Percentiles rank a stretch among this genome's conserved stretches.
Conservation (phyloP, 2,113 vertebrate species). For the Nestor notabilis region DNA sequence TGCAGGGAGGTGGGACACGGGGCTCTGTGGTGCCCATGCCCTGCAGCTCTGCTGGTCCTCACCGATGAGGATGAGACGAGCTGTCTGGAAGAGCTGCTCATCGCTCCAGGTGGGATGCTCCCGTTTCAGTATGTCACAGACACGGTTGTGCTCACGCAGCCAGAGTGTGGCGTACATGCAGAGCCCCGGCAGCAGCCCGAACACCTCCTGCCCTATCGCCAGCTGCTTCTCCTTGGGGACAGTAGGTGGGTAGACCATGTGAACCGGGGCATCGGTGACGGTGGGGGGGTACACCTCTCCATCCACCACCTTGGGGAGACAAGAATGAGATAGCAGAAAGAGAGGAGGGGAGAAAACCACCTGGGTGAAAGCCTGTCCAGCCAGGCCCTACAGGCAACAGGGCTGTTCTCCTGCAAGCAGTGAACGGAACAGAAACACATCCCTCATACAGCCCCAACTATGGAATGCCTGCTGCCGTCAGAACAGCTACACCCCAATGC, state of each 20-base stretch:
- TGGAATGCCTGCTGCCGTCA: fast-evolving
- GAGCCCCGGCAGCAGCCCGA: constrained; percentile 89
- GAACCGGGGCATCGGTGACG: constrained; percentile 72
- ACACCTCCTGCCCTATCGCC: constrained; percentile 90
- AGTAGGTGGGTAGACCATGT: constrained; percentile 85
- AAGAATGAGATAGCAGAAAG: not conserved
- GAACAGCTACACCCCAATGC: not conserved
- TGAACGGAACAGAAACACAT: not conserved
- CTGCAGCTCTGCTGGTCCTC: not conserved
- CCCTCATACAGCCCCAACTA: not conserved
- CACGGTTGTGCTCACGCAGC: constrained; percentile 93
- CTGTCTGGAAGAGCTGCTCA: constrained; percentile 94
- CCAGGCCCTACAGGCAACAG: fast-evolving
- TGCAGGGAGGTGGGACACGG: fast-evolving
- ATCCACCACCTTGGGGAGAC: constrained; percentile 75
- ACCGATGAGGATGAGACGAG: constrained; percentile 94
- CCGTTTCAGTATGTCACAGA: constrained; percentile 88
- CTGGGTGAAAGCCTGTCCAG: not conserved
- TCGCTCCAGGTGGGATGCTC: constrained; percentile 93
- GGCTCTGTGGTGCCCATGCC: fast-evolving
- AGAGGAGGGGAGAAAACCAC: not conserved
- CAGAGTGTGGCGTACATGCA: constrained; percentile 88
- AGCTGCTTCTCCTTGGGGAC: constrained; percentile 72
- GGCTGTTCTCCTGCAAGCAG: fast-evolving
- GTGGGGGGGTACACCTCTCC: constrained; percentile 90